phyloP scores from a whole-genome alignment of 2,888 invertebrate species.

The Deilephila porcellus region DNA sequence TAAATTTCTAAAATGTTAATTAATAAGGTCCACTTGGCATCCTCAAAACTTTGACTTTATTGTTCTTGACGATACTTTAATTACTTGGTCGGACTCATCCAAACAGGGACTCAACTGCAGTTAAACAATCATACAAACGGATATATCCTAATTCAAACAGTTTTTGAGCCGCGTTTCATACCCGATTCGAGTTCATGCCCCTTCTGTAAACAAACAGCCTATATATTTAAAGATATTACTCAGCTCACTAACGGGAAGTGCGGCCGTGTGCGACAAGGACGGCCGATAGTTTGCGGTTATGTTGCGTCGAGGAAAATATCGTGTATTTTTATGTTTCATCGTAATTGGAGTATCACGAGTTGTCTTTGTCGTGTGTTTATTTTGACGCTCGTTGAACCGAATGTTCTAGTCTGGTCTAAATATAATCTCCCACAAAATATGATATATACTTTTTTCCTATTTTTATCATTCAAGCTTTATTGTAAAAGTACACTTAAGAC shows the following conservation, averaged over 20 bases:
- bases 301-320: constrained; percentile 16
- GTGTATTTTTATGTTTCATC: not conserved
- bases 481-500: no score
- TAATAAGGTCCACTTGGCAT: no score
- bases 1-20: no score
- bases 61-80: no score
- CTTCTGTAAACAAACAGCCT: not conserved
- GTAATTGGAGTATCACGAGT: constrained; percentile 4
- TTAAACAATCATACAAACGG: not conserved
- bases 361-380: not conserved
- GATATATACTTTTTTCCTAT: no score
- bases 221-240: constrained; percentile 22
- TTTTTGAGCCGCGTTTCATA: not conserved
- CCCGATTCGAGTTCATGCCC: constrained; percentile 2
- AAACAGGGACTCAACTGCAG: no score
- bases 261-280: constrained; percentile 7
- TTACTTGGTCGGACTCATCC: no score
- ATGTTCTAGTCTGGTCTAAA: not conserved
- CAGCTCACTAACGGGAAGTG: constrained; percentile 11
- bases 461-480: no score
- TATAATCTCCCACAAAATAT: not conserved
- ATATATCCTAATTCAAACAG: not conserved
- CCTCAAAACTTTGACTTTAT: no score
- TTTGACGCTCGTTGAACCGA: not conserved
- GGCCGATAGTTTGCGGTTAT: constrained; percentile 29